Conservation (phyloP, 2,888 invertebrate species). For the Thereva nobilitata region DNA sequence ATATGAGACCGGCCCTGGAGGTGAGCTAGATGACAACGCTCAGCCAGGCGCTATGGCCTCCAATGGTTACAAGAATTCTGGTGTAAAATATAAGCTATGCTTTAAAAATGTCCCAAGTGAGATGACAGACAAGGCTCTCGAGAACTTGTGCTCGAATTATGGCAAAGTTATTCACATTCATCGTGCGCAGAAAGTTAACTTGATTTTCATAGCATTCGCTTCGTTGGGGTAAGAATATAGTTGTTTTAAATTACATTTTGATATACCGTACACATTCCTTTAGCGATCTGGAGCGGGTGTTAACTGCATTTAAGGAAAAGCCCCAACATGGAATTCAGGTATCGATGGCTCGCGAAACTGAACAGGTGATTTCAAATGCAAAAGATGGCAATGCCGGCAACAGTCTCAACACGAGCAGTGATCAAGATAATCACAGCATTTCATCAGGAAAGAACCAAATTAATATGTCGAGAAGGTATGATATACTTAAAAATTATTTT, state of each 20-base stretch:
- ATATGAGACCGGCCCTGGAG: conserved; percentile 38
- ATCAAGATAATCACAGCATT: neutral
- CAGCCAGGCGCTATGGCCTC: conserved; percentile 37
- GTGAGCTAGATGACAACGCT: conserved; percentile 28
- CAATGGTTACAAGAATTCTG: neutral
- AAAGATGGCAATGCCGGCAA: conserved; percentile 12
- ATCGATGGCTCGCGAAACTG: no score
- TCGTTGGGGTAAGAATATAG: conserved; percentile 33
- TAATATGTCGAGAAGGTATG: conserved; percentile 25
- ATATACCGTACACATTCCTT: conserved; percentile 2
- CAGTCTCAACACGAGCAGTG: neutral
- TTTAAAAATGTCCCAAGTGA: conserved; percentile 35
- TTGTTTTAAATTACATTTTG: neutral
- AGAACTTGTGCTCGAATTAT: conserved; percentile 32
- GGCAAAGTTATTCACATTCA: conserved; percentile 25
- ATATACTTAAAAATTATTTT: neutral
- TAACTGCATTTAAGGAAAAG: conserved; percentile 29
- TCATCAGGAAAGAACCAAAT: neutral
- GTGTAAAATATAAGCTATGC: conserved; percentile 11
- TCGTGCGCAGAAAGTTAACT: conserved; percentile 18
- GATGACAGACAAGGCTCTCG: conserved; percentile 29
- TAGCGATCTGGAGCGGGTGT: conserved; percentile 38
- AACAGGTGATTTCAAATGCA: conserved; percentile 23
- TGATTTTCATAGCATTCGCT: conserved; percentile 27
- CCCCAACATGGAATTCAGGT: no score